These are phyloP conservation scores for Balaenoptera acutorostrata DNA, from an alignment of 2,113 vertebrate species.

Conservation along the genomic window DNA sequence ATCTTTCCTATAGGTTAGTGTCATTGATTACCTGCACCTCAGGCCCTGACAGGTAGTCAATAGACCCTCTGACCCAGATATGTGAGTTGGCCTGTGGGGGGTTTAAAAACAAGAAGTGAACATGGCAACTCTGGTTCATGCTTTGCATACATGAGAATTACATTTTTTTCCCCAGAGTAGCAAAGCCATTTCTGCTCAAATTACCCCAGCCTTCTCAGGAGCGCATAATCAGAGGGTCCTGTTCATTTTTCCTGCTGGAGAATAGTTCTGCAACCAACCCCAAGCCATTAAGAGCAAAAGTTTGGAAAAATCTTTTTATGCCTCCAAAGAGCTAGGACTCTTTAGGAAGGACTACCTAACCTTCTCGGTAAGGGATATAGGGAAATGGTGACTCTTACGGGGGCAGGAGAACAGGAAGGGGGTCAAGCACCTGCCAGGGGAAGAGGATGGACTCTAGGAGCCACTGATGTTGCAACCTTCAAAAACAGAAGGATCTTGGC, in stretches of 20 bases:
- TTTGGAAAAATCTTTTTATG: slow-evolving; percentile 25
- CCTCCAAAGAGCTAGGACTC: neutral
- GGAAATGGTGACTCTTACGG: neutral
- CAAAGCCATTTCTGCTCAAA: slow-evolving; percentile 75
- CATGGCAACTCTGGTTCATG: slow-evolving; percentile 77
- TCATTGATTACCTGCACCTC: slow-evolving; percentile 86
- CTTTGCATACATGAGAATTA: slow-evolving; percentile 75
- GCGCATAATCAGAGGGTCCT: slow-evolving; percentile 41
- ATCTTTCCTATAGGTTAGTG: slow-evolving; percentile 83
- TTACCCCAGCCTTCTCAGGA: slow-evolving; percentile 62
- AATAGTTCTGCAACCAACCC: neutral
- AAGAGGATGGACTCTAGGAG: neutral
- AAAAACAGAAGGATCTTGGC: neutral
- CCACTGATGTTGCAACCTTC: neutral
- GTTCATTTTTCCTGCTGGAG: slow-evolving; percentile 42
- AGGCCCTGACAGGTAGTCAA: slow-evolving; percentile 85
- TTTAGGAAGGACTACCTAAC: neutral
- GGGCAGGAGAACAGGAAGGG: neutral
- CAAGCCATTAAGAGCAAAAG: neutral
- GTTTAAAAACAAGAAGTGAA: slow-evolving; percentile 82
- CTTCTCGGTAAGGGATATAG: neutral
- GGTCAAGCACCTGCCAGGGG: neutral
- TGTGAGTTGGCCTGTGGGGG: slow-evolving; percentile 84
- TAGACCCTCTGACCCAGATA: slow-evolving; percentile 82
- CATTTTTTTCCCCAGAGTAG: slow-evolving; percentile 73